A percentile compares a stretch with the other conserved stretches of the same genome.
phyloP scores from a whole-genome alignment of 2,888 invertebrate genomes.

The Scaptomyza reducta region DNA sequence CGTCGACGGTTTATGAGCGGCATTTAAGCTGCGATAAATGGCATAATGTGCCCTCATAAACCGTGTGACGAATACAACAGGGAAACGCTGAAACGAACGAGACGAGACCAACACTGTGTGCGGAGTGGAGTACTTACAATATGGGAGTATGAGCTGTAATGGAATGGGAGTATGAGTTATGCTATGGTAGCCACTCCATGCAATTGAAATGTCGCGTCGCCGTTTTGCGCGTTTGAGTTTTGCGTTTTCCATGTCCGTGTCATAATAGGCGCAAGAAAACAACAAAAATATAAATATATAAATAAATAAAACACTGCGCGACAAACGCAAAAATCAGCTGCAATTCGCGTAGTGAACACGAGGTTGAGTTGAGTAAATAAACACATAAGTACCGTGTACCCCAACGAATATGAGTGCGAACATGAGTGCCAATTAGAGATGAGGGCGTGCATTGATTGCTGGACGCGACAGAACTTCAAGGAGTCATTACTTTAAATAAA shows the following conservation, averaged over 20 bases:
- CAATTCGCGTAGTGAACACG: constrained; percentile 31
- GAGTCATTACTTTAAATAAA: too few species aligned
- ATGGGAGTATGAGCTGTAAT: not conserved
- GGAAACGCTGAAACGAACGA: constrained; percentile 7
- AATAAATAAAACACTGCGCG: constrained; percentile 27
- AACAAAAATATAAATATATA: not conserved
- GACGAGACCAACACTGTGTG: constrained; percentile 2
- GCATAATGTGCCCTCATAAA: constrained; percentile 77
- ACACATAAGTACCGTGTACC: constrained; percentile 16
- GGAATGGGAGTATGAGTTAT: not conserved
- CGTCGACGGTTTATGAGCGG: constrained; percentile 62
- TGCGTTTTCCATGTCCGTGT: constrained; percentile 56
- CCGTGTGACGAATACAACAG: constrained; percentile 54
- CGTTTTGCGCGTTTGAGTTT: constrained; percentile 11
- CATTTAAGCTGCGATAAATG: constrained; percentile 78
- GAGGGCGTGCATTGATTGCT: constrained; percentile 10
- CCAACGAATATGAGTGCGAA: constrained; percentile 5
- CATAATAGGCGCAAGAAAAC: constrained; percentile 74
- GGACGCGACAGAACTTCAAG: too few species aligned
- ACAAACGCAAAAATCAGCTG: constrained; percentile 41
- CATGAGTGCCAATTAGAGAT: constrained; percentile 26
- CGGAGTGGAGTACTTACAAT: constrained; percentile 1
- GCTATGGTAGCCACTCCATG: constrained; percentile 41
- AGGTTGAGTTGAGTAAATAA: constrained; percentile 21
- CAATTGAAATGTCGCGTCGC: constrained; percentile 67